These are phyloP conservation scores for Alviniconcha strummeri DNA, from an alignment of 2,888 invertebrate genomes.

Conservation along the genomic window DNA sequence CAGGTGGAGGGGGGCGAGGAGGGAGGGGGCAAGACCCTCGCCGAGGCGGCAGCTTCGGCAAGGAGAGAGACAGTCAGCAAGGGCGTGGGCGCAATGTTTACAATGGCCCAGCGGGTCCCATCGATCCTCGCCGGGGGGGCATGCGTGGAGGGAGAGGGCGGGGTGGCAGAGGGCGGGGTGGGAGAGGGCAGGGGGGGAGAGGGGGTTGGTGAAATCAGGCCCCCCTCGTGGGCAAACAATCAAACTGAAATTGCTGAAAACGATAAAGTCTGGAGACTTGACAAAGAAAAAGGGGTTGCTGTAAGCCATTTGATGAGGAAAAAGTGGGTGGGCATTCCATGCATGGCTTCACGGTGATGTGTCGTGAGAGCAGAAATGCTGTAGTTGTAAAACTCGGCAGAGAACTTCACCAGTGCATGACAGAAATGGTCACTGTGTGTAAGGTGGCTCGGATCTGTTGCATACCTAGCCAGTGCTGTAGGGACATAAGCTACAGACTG, in stretches of 20 bases:
- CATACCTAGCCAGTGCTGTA: not conserved
- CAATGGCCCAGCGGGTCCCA: slow-evolving; percentile 23
- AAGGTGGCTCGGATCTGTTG: not conserved
- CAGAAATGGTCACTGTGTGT: too few relatives aligned
- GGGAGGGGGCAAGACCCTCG: slow-evolving; percentile 39
- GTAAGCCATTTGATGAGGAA: too few relatives aligned
- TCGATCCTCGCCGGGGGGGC: slow-evolving; percentile 24
- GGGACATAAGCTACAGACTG: not conserved
- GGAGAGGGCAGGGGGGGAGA: slow-evolving; percentile 30
- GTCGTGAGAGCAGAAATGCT: too few relatives aligned
- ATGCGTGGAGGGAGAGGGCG: slow-evolving; percentile 28
- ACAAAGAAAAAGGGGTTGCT: too few relatives aligned
- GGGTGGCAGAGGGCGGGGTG: slow-evolving; percentile 25
- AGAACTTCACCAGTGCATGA: too few relatives aligned
- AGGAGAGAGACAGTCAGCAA: not conserved
- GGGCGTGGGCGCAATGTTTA: slow-evolving; percentile 27
- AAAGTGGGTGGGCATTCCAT: too few relatives aligned
- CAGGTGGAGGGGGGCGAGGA: slow-evolving; percentile 32
- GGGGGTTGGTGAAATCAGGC: slow-evolving; percentile 23
- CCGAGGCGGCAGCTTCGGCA: slow-evolving; percentile 31
- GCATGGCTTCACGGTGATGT: too few relatives aligned
- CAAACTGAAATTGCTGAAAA: too few relatives aligned
- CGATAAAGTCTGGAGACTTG: too few relatives aligned
- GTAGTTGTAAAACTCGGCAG: too few relatives aligned
- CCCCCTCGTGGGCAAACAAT: not conserved